These are phyloP conservation scores for Spicauda simplicius DNA, from an alignment of 2,888 invertebrate species.

Conservation along the genomic window DNA sequence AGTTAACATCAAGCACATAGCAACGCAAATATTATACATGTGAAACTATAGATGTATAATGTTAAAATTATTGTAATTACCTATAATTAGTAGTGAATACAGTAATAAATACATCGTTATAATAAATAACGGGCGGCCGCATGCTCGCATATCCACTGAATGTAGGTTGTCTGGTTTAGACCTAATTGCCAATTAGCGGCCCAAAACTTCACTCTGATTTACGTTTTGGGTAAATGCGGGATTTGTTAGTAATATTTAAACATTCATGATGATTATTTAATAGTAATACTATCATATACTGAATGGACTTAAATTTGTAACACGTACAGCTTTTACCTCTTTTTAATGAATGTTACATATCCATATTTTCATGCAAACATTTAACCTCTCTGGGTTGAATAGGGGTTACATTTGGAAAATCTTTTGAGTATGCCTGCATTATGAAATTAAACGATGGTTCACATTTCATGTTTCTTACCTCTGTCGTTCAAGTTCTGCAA, in stretches of 20 bases:
- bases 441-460: no score
- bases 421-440: no score
- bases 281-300: neutral
- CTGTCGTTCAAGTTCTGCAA: no score
- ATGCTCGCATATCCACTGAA: slow-evolving; percentile 3
- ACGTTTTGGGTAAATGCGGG: neutral
- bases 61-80: neutral
- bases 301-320: neutral
- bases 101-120: neutral
- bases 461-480: no score
- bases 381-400: no score
- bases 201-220: slow-evolving; percentile 11
- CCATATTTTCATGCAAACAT: no score
- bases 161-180: slow-evolving; percentile 16
- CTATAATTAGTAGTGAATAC: slow-evolving; percentile 1
- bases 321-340: no score
- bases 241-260: neutral
- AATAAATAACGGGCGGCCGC: neutral
- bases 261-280: neutral
- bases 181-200: slow-evolving; percentile 26
- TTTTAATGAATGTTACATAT: no score
- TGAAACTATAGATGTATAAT: no score
- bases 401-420: no score
- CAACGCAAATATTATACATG: no score
- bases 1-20: no score